Base-by-base conservation (phyloP, 2,888 invertebrate genomes). In the Lycophotia porphyrea region DNA sequence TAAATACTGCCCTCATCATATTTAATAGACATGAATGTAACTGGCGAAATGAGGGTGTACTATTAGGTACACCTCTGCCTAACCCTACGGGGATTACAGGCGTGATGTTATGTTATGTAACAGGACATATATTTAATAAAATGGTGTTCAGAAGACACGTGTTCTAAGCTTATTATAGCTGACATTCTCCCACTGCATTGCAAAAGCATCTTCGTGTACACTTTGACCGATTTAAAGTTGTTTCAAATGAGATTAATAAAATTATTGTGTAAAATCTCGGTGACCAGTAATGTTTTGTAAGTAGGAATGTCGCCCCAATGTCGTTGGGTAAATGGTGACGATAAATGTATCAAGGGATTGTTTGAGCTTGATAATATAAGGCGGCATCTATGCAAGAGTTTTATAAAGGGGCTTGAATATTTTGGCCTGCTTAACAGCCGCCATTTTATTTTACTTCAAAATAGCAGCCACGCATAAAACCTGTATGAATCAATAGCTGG, bases 361-460 rank as follows among this genome's bases (percentile, higher is more conserved):
- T 63, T 67, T 42, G 49, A 55, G 55, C 55, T 67, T 60, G 52
- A 24, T 78, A n/a, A 34, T 70, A 55, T 52, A 70, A 52, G 67
- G 63, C 44, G 49, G 64, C 39, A 79, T 64, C 49, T 58, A 21
- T 61, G n/a, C n/a, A 68, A 47, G 47, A 74, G 52, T 73, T 75
- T 21, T 5, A 61, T 49, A 27, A 24, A n/a, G 52, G 52, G 13
- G 52, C n/a, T 52, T n/a, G n/a, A n/a, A 52, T 52, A 13, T 52
- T 52, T 52, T n/a, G n/a, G n/a, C n/a, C n/a, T 52, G 52, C 11
- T 11, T 52, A 0, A 52, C 49, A 11, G 5, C 52, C n/a, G n/a
- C n/a, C 49, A n/a, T 52, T 52, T 4, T 13, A n/a, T 52, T 52
- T 11, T 52, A n/a, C 24, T 24, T 47, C 13, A n/a, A n/a, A 52